Evolutionary conservation across 2,888 invertebrate species (phyloP).

Genomic region (Tetrapedia diversipes): DNA sequence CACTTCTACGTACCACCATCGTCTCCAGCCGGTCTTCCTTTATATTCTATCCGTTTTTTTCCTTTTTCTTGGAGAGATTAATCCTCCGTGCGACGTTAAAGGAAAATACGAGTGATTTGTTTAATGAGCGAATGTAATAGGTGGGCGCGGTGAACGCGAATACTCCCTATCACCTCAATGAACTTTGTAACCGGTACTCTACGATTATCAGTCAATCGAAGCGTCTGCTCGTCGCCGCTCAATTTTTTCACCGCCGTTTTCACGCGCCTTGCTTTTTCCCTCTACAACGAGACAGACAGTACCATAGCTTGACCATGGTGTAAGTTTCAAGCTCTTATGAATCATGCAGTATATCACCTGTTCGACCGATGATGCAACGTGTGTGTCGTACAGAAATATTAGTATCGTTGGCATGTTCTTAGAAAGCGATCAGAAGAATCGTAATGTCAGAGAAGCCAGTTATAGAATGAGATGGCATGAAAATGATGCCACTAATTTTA

Average conservation of each 20-base stretch:
- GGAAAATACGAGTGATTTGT: constrained; percentile 27
- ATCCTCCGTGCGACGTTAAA: constrained; percentile 7
- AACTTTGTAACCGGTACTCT: constrained; percentile 12
- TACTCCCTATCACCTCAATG: constrained; percentile 27
- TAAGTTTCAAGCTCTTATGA: no score
- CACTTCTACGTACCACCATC: constrained; percentile 25
- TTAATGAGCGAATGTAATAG: constrained; percentile 26
- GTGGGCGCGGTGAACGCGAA: neutral
- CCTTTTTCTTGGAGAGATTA: constrained; percentile 1
- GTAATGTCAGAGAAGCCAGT: no score
- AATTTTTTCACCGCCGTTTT: neutral
- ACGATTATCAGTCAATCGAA: constrained; percentile 45
- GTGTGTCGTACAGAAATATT: no score
- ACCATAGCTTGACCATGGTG: no score
- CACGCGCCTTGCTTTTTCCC: neutral
- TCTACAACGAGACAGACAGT: neutral
- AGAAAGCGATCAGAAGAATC: no score
- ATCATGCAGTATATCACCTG: no score
- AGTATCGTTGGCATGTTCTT: no score
- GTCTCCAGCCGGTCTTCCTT: neutral
- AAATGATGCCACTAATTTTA: no score
- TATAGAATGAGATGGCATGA: no score
- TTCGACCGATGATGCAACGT: no score
- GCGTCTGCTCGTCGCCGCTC: constrained; percentile 6
- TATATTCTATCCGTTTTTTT: neutral